These are phyloP conservation scores for Hypothenemus hampei DNA, from an alignment of 1,140 invertebrate species.

Conservation along the genomic window DNA sequence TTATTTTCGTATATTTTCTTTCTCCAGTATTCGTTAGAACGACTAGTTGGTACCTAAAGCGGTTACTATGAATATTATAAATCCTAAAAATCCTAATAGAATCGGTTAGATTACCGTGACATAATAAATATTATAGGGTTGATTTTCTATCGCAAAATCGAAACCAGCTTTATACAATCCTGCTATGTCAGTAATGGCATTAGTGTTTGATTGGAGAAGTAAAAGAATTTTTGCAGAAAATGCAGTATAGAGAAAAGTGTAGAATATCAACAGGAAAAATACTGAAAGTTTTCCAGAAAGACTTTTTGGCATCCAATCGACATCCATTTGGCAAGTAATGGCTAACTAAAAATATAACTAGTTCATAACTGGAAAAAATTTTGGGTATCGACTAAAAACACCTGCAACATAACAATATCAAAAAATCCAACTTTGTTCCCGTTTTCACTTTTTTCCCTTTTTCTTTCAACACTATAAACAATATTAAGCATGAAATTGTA, in stretches of 20 bases:
- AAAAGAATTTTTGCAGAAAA: conserved; percentile 46
- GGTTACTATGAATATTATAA: background rate
- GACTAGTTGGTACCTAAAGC: conserved; percentile 19
- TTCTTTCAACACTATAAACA: no score
- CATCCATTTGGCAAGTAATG: conserved; percentile 12
- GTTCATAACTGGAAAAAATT: no score
- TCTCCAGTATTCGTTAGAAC: conserved; percentile 49
- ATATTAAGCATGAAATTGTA: no score
- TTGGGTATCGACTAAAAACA: no score
- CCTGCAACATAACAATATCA: no score
- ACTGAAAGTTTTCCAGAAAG: conserved; percentile 38
- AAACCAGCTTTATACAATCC: conserved; percentile 51
- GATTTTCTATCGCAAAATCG: conserved; percentile 53
- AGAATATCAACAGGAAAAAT: conserved; percentile 34
- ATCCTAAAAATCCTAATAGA: background rate
- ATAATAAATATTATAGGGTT: conserved; percentile 55
- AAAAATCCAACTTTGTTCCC: no score
- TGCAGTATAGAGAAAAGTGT: conserved; percentile 42
- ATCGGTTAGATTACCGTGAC: conserved; percentile 41
- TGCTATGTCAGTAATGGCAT: conserved; percentile 44
- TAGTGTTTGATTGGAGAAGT: conserved; percentile 47
- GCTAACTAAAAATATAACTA: conserved; percentile 16
- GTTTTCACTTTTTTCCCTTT: no score
- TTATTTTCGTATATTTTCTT: conserved; percentile 56
- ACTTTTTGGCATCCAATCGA: conserved; percentile 46